These are phyloP conservation scores for Xylota sylvarum DNA, from an alignment of 2,888 invertebrate genomes.

Conservation along the genomic window DNA sequence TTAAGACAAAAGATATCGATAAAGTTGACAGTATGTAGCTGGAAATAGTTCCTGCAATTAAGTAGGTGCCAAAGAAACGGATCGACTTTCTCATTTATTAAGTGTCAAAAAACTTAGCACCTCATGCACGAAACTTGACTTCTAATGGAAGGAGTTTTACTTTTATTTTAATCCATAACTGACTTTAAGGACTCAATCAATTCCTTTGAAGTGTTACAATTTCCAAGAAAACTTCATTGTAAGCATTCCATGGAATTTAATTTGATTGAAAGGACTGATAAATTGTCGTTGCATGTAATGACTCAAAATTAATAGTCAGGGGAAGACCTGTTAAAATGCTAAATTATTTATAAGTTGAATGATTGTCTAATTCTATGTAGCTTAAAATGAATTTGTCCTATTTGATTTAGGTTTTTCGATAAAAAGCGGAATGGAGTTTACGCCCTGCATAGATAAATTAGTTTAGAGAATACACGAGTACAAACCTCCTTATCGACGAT, in stretches of 20 bases:
- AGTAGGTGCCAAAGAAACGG: conserved; percentile 53
- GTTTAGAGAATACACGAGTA: too few species aligned
- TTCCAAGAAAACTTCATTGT: not conserved
- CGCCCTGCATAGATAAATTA: not conserved
- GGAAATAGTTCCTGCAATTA: conserved; percentile 46
- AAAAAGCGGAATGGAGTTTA: not conserved
- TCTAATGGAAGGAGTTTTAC: conserved; percentile 8
- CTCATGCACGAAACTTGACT: conserved; percentile 43
- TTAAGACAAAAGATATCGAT: conserved; percentile 45
- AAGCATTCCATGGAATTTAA: not conserved
- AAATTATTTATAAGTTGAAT: conserved; percentile 51
- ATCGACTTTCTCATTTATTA: conserved; percentile 57
- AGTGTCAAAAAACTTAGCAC: conserved; percentile 43
- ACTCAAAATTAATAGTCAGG: not conserved
- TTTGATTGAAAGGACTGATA: conserved; percentile 19
- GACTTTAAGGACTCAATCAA: conserved; percentile 17
- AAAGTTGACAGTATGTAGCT: conserved; percentile 51
- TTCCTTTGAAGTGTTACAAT: not conserved
- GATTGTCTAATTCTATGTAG: not conserved
- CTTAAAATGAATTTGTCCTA: not conserved
- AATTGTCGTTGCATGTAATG: conserved; percentile 12
- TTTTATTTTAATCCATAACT: conserved; percentile 32
- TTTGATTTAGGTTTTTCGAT: not conserved
- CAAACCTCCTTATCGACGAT: not conserved
- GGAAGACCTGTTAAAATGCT: not conserved